These are phyloP conservation scores for Monodelphis domestica DNA, from an alignment of 2,797 vertebrate species.

Conservation along the genomic window DNA sequence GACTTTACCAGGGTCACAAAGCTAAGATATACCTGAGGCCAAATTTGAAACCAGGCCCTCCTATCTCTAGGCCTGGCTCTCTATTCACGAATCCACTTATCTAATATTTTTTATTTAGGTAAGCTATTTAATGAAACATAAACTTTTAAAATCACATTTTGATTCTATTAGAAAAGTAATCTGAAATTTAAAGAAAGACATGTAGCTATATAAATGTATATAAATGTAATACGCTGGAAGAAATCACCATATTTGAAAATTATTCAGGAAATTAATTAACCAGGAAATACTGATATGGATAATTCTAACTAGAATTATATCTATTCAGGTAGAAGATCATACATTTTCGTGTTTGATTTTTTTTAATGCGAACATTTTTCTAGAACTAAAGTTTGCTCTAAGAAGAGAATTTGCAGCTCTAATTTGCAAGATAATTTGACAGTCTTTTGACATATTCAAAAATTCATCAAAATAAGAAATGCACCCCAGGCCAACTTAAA, in stretches of 20 bases:
- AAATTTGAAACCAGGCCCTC: constrained; percentile 29
- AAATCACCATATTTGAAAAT: background rate
- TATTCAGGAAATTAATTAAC: no score
- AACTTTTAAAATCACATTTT: background rate
- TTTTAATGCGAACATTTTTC: background rate
- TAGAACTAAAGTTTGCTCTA: constrained; percentile 37
- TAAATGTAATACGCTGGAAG: background rate
- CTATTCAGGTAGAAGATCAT: constrained; percentile 6
- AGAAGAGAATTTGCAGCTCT: background rate
- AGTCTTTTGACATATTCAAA: constrained; percentile 50
- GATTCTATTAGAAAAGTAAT: background rate
- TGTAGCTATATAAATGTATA: background rate
- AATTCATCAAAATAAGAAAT: constrained; percentile 41
- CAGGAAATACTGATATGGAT: constrained; percentile 43
- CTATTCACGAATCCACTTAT: no score
- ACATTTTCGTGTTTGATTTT: background rate
- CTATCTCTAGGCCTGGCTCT: no score
- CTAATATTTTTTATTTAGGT: background rate
- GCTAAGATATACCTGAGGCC: constrained; percentile 18
- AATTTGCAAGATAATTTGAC: background rate
- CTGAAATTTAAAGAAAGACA: background rate
- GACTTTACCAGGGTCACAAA: no score
- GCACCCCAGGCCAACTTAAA: constrained; percentile 41
- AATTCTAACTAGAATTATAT: constrained; percentile 19
- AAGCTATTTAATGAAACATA: background rate